Evolutionary conservation across 2,797 vertebrate species (phyloP).

Genomic region (Chelmon rostratus): DNA sequence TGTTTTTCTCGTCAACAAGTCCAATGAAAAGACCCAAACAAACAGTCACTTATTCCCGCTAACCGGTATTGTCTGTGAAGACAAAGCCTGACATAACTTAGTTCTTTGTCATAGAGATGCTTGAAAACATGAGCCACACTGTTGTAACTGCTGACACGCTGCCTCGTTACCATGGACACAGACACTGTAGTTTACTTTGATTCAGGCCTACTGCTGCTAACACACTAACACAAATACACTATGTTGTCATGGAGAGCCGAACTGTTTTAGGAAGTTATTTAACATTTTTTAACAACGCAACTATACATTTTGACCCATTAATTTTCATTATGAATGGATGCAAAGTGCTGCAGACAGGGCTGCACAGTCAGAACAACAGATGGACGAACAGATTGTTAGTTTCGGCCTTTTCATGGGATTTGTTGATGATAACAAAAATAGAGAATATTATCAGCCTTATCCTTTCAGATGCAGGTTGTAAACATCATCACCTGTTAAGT

Average conservation of each 20-base stretch:
- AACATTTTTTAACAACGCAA: no score
- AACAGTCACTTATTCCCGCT: not conserved
- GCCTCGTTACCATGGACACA: no score
- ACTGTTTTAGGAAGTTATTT: not conserved
- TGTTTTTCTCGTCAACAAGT: not conserved
- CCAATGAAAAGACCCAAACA: constrained; percentile 7
- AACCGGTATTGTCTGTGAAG: not conserved
- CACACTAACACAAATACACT: no score
- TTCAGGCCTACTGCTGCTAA: no score
- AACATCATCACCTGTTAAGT: not conserved
- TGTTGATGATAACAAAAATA: not conserved
- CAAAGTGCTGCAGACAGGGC: not conserved
- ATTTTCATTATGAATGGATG: not conserved
- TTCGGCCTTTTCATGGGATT: not conserved
- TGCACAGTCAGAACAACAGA: not conserved
- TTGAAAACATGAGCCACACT: no score
- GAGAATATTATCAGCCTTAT: not conserved
- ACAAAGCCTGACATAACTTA: not conserved
- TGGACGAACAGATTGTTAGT: not conserved
- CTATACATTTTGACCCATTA: no score
- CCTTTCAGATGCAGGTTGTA: not conserved
- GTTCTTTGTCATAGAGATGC: not conserved
- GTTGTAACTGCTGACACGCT: no score
- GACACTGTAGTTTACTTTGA: no score
- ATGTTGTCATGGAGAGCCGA: no score